Conservation (phyloP, 2,797 vertebrate genomes). For the Calcarius lapponicus region DNA sequence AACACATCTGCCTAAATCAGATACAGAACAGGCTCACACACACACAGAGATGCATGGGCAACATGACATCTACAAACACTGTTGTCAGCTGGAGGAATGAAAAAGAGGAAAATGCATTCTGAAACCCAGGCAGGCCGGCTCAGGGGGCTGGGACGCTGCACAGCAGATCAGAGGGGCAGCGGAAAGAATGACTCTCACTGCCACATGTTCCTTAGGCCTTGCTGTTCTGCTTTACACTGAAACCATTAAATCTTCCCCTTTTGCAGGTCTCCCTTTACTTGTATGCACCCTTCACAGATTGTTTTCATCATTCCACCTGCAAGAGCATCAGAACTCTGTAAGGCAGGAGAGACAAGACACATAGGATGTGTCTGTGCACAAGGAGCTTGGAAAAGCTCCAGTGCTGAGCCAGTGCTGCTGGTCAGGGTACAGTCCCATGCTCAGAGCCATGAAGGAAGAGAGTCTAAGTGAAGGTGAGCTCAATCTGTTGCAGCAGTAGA, state of each 20-base stretch:
- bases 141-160: constrained; percentile 32
- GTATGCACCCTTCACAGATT: neutral
- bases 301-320: neutral
- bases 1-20: constrained; percentile 43
- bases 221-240: neutral
- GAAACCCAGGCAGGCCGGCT: constrained; percentile 71
- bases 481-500: neutral
- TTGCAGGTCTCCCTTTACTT: neutral
- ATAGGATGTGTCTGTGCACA: neutral
- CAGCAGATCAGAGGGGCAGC: constrained; percentile 41
- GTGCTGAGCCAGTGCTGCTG: neutral
- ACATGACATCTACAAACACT: constrained; percentile 44
- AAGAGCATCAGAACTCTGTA: neutral
- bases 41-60: constrained; percentile 41
- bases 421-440: neutral
- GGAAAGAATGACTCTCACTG: constrained; percentile 4
- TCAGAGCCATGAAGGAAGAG: neutral
- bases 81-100: constrained; percentile 52
- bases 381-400: neutral
- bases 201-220: neutral
- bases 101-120: constrained; percentile 47
- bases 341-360: neutral
- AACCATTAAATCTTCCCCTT: neutral
- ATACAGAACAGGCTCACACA: constrained; percentile 2
- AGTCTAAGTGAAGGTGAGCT: neutral